Base-by-base conservation (phyloP, 2,888 invertebrate genomes). In the Latrodectus elegans region DNA sequence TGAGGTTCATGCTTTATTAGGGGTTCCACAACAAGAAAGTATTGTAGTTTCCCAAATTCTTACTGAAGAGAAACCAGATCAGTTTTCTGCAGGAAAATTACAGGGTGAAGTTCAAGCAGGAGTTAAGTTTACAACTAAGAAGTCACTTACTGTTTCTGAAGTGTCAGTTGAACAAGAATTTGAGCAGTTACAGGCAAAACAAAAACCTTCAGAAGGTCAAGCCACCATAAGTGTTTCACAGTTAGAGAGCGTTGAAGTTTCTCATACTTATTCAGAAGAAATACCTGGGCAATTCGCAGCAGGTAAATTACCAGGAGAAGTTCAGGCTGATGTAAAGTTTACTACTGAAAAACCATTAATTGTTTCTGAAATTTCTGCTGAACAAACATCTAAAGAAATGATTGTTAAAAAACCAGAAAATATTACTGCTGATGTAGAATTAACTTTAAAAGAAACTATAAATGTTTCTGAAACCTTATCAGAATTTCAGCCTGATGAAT, bases 41-140 rank as follows among this genome's bases (percentile, higher is more conserved):
- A 12, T 90, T 53, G 84, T 86, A 53, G 71, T 90, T 26, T 86
- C 89, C 49, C 89, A 90, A 82, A 89, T 88, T n/a, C 55, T 82
- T 11, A 14, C 87, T 11, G 90, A 89, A 79, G 88, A 84, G 49
- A 84, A 77, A 65, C 88, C 90, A 15, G 84, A 82, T 0, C 88
- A 89, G 55, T 90, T 90, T 87, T 78, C 76, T 9, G 67, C 89
- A n/a, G 90, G 88, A 51, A 72, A 65, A 74, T 26, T 85, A 91
- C 92, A 93, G 8, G 92, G 93, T 88, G 91, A 91, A 71, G 92
- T 93, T 38, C 91, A 92, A 22, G 93, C 94, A 51, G 93, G 93
- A 71, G 92, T 94, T 89, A 93, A 94, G 70, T 76, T 78, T 49
- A 86, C 74, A 4, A 88, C 88, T 8, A 82, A 87, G 65, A 85